Conservation (phyloP, 2,888 invertebrate genomes). For the Acronicta psi region DNA sequence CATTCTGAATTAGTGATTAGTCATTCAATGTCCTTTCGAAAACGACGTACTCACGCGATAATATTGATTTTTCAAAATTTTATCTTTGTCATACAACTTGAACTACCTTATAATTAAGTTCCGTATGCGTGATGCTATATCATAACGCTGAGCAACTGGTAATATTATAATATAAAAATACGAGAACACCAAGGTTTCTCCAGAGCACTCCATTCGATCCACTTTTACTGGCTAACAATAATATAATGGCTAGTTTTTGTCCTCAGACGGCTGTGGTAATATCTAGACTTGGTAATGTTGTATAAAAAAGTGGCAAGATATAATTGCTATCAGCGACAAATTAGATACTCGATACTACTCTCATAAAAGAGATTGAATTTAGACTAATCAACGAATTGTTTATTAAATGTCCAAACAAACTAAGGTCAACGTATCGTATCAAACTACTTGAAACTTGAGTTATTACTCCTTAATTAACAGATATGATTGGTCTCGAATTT, state of each 20-base stretch:
- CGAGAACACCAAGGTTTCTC: conserved; percentile 66
- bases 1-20: conserved; percentile 1
- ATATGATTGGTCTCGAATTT: conserved; percentile 53
- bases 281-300: conserved; percentile 56
- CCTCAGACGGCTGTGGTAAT: conserved; percentile 51
- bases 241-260: conserved; percentile 63
- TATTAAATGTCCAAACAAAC: conserved; percentile 28
- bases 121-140: conserved; percentile 48
- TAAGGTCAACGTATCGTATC: conserved; percentile 43
- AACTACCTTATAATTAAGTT: conserved; percentile 34
- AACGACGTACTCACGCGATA: conserved; percentile 23
- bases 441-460: conserved; percentile 44
- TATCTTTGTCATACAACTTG: conserved; percentile 47
- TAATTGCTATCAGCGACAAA: conserved; percentile 31
- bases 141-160: conserved; percentile 51
- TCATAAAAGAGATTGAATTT: conserved; percentile 33
- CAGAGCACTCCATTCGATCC: conserved; percentile 62
- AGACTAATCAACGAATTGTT: conserved; percentile 35
- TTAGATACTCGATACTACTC: conserved; percentile 36
- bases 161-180: conserved; percentile 57
- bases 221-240: conserved; percentile 67
- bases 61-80: conserved; percentile 45
- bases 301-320: conserved; percentile 44
- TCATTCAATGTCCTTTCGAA: not conserved
- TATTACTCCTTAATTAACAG: conserved; percentile 48